These are phyloP conservation scores for Oostethus manadensis DNA, from an alignment of 2,113 vertebrate species.

Conservation along the genomic window DNA sequence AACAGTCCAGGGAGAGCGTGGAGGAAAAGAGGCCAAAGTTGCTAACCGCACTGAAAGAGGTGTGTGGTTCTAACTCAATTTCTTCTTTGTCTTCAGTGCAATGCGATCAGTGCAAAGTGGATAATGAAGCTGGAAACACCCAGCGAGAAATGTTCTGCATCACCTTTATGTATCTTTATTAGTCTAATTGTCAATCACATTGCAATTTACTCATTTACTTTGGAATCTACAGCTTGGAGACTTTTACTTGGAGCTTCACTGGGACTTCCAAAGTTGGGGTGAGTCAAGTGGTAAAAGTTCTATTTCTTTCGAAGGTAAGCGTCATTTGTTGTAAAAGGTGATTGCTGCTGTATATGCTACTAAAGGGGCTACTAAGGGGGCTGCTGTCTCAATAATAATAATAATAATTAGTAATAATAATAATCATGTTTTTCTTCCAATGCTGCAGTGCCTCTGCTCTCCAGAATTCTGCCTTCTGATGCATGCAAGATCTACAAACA, in stretches of 20 bases:
- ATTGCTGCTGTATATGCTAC: background rate
- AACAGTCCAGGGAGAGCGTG: conserved; percentile 96
- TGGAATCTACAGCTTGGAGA: conserved; percentile 84
- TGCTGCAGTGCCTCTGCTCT: conserved; percentile 94
- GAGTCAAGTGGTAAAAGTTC: conserved; percentile 57
- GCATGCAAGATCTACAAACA: conserved; percentile 99
- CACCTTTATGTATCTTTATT: background rate
- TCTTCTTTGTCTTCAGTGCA: too few species aligned
- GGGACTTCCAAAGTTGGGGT: conserved; percentile 99
- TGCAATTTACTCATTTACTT: background rate
- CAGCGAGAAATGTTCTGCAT: too few species aligned
- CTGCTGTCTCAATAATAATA: too few species aligned
- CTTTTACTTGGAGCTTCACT: conserved; percentile 99
- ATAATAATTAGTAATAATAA: too few species aligned
- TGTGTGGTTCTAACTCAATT: conserved; percentile 30
- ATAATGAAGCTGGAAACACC: too few species aligned
- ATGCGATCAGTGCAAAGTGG: background rate
- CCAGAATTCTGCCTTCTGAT: conserved; percentile 98
- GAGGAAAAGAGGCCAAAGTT: conserved; percentile 97
- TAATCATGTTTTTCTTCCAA: conserved; percentile 27
- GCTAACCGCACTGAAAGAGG: conserved; percentile 96
- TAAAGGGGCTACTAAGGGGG: too few species aligned
- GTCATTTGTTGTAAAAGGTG: background rate
- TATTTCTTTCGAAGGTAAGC: background rate
- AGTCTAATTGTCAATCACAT: background rate